Percentiles rank a stretch among this genome's conserved stretches.
Evolutionary conservation across 2,888 invertebrate species (phyloP).

Genomic region (Osmoderma eremita): DNA sequence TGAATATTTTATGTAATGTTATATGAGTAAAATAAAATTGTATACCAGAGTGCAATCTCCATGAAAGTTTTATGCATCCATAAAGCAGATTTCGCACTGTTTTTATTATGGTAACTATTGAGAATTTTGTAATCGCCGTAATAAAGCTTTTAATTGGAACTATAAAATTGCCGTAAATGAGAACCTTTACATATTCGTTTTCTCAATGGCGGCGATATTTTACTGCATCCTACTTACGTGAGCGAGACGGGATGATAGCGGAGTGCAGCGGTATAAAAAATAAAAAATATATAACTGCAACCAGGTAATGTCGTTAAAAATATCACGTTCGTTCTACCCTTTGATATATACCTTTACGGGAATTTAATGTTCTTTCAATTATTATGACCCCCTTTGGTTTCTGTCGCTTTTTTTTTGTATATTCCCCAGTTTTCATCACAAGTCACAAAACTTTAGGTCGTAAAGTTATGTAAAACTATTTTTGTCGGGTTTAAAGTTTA

Average conservation of each 20-base stretch:
- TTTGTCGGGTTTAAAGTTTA: no score
- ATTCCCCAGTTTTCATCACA: no score
- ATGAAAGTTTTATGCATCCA: conserved; percentile 6
- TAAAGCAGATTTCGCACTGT: conserved; percentile 3
- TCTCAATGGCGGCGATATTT: neutral
- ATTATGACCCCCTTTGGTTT: neutral
- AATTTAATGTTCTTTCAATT: neutral
- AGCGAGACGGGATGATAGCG: no score
- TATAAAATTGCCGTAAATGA: conserved; percentile 11
- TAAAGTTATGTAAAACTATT: no score
- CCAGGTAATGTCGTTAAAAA: neutral
- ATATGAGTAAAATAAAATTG: conserved; percentile 1
- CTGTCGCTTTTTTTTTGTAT: no score
- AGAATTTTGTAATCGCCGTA: conserved; percentile 10
- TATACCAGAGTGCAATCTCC: neutral
- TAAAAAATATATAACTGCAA: neutral
- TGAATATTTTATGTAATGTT: conserved; percentile 18
- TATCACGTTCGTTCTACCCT: neutral
- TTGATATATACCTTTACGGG: neutral
- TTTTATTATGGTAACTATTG: conserved; percentile 1
- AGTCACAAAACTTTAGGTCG: no score
- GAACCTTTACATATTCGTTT: neutral
- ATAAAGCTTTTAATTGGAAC: conserved; percentile 13
- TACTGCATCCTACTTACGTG: conserved; percentile 3
- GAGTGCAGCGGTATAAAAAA: neutral